These are phyloP conservation scores for Enteromius unitaeniatus DNA, from an alignment of 2,797 vertebrate genomes.

Conservation along the genomic window DNA sequence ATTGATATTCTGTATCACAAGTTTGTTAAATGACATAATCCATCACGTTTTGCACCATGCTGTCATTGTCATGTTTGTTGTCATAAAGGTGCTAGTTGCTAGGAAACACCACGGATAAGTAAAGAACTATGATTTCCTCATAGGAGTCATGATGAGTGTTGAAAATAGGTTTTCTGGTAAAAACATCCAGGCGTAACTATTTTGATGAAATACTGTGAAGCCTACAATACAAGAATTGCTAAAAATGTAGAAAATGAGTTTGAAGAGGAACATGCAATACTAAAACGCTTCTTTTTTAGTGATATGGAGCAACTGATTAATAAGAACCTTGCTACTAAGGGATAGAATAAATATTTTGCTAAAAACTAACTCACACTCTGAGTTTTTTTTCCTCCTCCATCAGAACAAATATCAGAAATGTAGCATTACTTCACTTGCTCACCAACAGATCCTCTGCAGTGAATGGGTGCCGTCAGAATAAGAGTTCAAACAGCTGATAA, in stretches of 20 bases:
- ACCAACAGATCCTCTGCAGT: neutral
- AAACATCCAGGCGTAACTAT: constrained; percentile 20
- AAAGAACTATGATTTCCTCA: constrained; percentile 56
- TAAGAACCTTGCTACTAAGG: neutral
- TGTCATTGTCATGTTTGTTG: constrained; percentile 60
- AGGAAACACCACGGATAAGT: constrained; percentile 72
- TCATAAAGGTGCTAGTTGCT: constrained; percentile 75
- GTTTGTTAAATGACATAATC: constrained; percentile 7
- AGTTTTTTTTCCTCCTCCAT: neutral
- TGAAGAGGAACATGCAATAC: neutral
- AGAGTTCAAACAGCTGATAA: neutral
- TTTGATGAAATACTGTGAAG: neutral
- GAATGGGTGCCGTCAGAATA: neutral
- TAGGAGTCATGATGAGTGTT: constrained; percentile 54
- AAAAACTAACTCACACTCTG: neutral
- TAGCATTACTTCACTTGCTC: neutral
- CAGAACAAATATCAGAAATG: neutral
- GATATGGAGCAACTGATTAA: neutral
- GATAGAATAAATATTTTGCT: neutral
- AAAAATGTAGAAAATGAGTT: neutral
- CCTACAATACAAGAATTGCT: neutral
- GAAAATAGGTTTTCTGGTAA: constrained; percentile 29
- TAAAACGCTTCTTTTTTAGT: neutral
- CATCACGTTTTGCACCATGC: constrained; percentile 48
- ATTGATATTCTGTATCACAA: neutral